Conservation (phyloP, 2,888 invertebrate species). For the Epirrhoe tristata region DNA sequence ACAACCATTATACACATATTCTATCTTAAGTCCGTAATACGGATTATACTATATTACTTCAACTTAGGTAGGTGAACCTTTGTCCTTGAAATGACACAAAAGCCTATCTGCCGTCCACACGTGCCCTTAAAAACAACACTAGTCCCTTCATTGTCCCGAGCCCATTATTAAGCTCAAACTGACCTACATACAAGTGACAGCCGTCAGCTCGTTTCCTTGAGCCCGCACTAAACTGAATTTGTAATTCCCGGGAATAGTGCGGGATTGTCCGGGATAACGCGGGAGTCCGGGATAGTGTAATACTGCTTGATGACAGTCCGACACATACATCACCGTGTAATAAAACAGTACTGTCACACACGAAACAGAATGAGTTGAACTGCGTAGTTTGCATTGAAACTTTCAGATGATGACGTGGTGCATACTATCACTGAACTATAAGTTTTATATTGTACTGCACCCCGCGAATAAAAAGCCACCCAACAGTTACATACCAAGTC, state of each 20-base stretch:
- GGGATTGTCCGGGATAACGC: constrained; percentile 8
- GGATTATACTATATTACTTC: too few species aligned
- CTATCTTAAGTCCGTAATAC: too few species aligned
- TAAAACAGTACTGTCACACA: constrained; percentile 25
- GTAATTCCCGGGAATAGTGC: constrained; percentile 27
- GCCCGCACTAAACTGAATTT: constrained; percentile 30
- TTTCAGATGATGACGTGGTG: too few species aligned
- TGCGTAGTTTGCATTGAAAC: too few species aligned
- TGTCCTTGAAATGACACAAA: background rate
- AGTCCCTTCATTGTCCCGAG: background rate
- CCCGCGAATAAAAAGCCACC: too few species aligned
- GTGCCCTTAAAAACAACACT: background rate
- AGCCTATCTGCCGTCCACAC: background rate
- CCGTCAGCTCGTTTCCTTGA: constrained; percentile 20
- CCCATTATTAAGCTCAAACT: constrained; percentile 1
- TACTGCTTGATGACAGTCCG: constrained; percentile 24
- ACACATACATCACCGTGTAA: constrained; percentile 22
- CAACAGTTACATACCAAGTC: too few species aligned
- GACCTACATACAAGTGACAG: constrained; percentile 2
- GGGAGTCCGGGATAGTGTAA: background rate
- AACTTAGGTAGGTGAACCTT: background rate
- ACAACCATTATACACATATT: background rate
- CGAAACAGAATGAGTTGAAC: background rate
- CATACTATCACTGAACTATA: too few species aligned
- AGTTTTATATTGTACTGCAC: too few species aligned